phyloP scores from a whole-genome alignment of 30 jellyfish, hydroid and myxozoan species.

The Cassiopea andromeda region DNA sequence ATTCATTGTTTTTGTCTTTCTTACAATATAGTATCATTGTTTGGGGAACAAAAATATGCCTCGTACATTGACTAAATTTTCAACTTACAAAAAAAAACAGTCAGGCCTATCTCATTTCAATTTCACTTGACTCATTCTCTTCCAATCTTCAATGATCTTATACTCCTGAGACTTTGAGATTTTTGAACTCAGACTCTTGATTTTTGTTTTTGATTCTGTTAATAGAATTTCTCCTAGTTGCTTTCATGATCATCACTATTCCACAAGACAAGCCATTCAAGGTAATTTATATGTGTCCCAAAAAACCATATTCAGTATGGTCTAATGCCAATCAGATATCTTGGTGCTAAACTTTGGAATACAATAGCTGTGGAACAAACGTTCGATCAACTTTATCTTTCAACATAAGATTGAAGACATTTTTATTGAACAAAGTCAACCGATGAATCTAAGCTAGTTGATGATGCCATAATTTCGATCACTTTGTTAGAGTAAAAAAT shows the following conservation, averaged over 20 bases:
- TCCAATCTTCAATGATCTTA: background rate
- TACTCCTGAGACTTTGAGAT: background rate
- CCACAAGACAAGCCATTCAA: conserved; percentile 42
- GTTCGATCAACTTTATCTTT: too few relatives aligned
- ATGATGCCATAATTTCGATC: too few relatives aligned
- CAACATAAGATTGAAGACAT: too few relatives aligned
- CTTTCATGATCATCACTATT: conserved; percentile 24
- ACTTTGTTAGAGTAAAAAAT: too few relatives aligned
- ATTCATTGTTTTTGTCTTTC: background rate
- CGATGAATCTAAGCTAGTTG: too few relatives aligned
- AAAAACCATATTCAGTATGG: conserved; percentile 26
- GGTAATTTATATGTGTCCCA: conserved; percentile 8
- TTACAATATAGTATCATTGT: background rate
- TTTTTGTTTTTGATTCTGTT: conserved; percentile 6
- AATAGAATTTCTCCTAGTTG: background rate
- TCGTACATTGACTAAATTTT: conserved; percentile 19
- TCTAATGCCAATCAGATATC: background rate
- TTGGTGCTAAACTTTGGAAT: conserved; percentile 30
- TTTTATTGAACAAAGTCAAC: too few relatives aligned
- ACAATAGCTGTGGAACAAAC: background rate
- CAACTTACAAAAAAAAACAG: conserved; percentile 15
- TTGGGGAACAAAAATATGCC: conserved; percentile 16
- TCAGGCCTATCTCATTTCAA: conserved; percentile 32
- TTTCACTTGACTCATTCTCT: conserved; percentile 14
- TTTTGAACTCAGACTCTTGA: conserved; percentile 20